Conservation (phyloP, 2,113 vertebrate genomes). For the Garra rufa region DNA sequence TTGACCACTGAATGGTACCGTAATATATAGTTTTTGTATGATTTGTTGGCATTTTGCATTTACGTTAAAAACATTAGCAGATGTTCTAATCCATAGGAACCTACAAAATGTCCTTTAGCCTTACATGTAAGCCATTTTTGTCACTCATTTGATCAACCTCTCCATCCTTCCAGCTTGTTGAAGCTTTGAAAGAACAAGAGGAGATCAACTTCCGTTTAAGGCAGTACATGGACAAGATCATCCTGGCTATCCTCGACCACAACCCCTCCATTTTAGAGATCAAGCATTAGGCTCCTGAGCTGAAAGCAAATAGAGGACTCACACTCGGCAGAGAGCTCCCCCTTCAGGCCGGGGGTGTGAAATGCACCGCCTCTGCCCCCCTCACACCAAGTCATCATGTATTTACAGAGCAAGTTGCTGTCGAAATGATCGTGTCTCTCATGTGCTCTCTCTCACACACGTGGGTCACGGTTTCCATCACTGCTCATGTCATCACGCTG, state of each 20-base stretch:
- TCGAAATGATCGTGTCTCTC: constrained; percentile 46
- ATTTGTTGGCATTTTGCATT: neutral
- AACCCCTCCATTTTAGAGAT: constrained; percentile 99
- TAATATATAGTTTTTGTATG: neutral
- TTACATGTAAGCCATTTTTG: neutral
- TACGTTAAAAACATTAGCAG: neutral
- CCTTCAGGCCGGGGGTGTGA: constrained; percentile 45
- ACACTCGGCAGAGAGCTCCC: constrained; percentile 43
- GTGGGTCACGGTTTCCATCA: neutral
- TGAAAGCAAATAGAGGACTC: constrained; percentile 47
- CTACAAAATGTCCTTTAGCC: neutral
- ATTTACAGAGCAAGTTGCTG: constrained; percentile 63
- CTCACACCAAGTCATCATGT: constrained; percentile 46
- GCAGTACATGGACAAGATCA: constrained; percentile 99
- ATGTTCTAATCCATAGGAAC: neutral
- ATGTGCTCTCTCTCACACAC: constrained; percentile 55
- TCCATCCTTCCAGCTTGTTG: constrained; percentile 83
- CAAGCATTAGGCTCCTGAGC: constrained; percentile 82
- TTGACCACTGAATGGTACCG: neutral
- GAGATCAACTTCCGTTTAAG: constrained; percentile 95
- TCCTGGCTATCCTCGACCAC: constrained; percentile 96
- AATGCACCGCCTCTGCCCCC: constrained; percentile 3
- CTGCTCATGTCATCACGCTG: constrained; percentile 4
- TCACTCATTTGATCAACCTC: neutral
- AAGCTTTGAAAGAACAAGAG: constrained; percentile 95